Conservation (phyloP, 2,113 vertebrate genomes). For the Aramus guarauna region DNA sequence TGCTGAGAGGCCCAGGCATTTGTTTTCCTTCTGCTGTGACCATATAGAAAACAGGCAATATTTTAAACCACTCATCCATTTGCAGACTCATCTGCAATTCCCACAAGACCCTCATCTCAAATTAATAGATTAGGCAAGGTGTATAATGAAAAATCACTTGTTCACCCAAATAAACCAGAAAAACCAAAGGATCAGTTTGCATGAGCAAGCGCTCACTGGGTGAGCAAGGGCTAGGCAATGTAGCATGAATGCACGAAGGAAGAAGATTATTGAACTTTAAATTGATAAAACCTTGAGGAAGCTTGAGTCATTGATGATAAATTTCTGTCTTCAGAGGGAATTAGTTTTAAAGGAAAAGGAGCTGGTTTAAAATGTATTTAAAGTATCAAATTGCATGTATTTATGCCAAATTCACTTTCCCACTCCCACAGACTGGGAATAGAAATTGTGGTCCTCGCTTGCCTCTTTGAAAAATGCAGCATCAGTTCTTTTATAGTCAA, state of each 20-base stretch:
- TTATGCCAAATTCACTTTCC: background rate
- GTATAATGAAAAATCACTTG: background rate
- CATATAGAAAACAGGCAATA: background rate
- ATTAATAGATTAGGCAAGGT: background rate
- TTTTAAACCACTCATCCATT: background rate
- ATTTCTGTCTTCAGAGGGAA: conserved; percentile 27
- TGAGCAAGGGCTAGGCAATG: background rate
- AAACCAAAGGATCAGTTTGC: background rate
- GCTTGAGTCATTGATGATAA: background rate
- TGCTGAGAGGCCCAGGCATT: background rate
- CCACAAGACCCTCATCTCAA: background rate
- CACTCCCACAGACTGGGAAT: conserved; percentile 26
- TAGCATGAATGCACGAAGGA: background rate
- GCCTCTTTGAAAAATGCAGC: conserved; percentile 20
- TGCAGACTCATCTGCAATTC: background rate
- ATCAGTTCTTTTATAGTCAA: conserved; percentile 23
- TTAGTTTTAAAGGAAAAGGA: conserved; percentile 5
- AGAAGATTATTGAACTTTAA: background rate
- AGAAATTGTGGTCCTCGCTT: background rate
- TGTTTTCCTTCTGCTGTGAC: background rate
- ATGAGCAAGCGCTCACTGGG: background rate
- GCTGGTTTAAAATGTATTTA: background rate
- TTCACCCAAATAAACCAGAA: background rate
- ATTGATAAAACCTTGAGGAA: conserved; percentile 32
- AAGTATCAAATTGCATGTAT: conserved; percentile 33